These are phyloP conservation scores for Sylvicola fuscatus DNA, from an alignment of 2,888 invertebrate species.

Conservation along the genomic window DNA sequence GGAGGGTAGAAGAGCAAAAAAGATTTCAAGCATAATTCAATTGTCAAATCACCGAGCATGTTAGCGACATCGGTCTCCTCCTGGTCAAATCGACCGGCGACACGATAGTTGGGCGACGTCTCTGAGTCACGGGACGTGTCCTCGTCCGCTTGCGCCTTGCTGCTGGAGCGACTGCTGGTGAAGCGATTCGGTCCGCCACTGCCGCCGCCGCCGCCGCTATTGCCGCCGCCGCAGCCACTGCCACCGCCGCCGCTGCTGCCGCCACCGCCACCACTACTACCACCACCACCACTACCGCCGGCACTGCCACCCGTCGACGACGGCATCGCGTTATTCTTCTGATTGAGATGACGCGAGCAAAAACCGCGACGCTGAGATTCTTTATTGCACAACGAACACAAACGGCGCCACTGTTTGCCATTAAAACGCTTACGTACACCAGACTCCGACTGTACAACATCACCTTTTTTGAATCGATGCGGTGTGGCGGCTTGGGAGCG, in stretches of 20 bases:
- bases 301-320: slow-evolving; percentile 11
- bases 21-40: too few relatives aligned
- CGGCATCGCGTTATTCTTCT: slow-evolving; percentile 42
- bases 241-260: too few relatives aligned
- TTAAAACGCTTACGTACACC: slow-evolving; percentile 98
- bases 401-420: slow-evolving; percentile 96
- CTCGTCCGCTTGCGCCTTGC: slow-evolving; percentile 42
- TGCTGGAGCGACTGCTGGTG: slow-evolving; percentile 23
- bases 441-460: slow-evolving; percentile 39
- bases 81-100: slow-evolving; percentile 69
- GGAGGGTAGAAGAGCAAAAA: too few relatives aligned
- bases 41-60: slow-evolving; percentile 50
- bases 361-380: slow-evolving; percentile 95
- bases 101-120: slow-evolving; percentile 66
- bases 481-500: slow-evolving; percentile 86
- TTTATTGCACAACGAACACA: slow-evolving; percentile 91
- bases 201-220: too few relatives aligned
- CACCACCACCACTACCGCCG: too few relatives aligned
- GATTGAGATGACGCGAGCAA: slow-evolving; percentile 89
- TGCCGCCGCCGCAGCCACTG: too few relatives aligned
- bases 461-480: slow-evolving; percentile 93
- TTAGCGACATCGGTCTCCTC: slow-evolving; percentile 95
- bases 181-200: neutral
- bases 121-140: slow-evolving; percentile 81
- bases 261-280: too few relatives aligned